Evolutionary conservation across 2,113 vertebrate species (phyloP), one percentile per base, ranked within the genome.

Genomic region (Poicephalus gulielmi): DNA sequence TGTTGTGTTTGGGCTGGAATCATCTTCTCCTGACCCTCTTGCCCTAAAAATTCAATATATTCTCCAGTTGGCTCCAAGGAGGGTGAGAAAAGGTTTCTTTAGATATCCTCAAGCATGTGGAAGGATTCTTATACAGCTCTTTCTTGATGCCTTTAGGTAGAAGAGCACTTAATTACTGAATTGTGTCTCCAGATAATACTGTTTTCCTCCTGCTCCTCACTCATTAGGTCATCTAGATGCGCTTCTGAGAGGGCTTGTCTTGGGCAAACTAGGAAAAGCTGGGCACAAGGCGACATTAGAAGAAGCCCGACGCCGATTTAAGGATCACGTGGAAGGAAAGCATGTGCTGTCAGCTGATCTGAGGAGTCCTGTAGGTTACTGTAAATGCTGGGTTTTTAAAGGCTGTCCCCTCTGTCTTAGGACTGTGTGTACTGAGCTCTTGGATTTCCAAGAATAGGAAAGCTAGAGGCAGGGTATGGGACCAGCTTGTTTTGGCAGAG

Each of bases 181-280:
- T 22, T 78, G 31, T 63, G 66, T 18, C 70, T 75, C 35, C 80
- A 4, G 86, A 28, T 82, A 39, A 18, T 13, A 1, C 27, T 30
- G 44, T 49, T 39, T 63, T 39, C 75, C 9, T 59, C 23, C 12
- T 84, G 20, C 80, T 91, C 5, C 52, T 92, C 67, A 7, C 39
- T 25, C 18, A 68, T 60, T 59, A 99, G 99, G 99, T 83, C 99
- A 99, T 86, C 97, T 99, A 33, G 99, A 99, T 37, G 99, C 99
- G 39, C 98, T 99, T 63, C 94, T 99, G 70, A 98, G 99, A 90
- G 98, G 99, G 30, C 98, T 99, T 96, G 99, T 99, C 27, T 94
- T 99, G 92, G 99, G 99, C 19, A 99, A 99, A 91, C 97, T 99
- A 75, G 99, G 99, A 3, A 99, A 99, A 95, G 99, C 99, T 6